Conservation (phyloP, 2,113 vertebrate genomes). For the Datnioides undecimradiatus region DNA sequence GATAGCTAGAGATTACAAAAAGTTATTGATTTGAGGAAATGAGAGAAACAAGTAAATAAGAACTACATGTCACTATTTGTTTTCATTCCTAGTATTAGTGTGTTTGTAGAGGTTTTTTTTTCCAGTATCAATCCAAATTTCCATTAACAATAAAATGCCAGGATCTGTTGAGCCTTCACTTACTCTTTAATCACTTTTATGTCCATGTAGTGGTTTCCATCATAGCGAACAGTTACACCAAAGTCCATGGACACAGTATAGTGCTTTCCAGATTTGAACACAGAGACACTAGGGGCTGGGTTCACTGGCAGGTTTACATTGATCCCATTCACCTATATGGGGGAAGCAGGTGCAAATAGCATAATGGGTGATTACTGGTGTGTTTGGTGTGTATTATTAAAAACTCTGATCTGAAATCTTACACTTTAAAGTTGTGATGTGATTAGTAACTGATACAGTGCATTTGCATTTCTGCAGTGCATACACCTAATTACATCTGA, state of each 20-base stretch:
- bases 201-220: constrained; percentile 84
- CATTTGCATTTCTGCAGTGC: too few species aligned
- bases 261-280: constrained; percentile 73
- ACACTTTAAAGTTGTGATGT: neutral
- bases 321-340: constrained; percentile 72
- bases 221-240: constrained; percentile 84
- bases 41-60: neutral
- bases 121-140: neutral
- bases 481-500: too few species aligned
- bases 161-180: constrained; percentile 49
- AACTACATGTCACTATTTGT: neutral
- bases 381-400: too few species aligned
- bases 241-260: constrained; percentile 76
- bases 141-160: neutral
- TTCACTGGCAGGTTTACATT: constrained; percentile 68
- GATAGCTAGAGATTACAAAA: constrained; percentile 70
- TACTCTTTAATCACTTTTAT: constrained; percentile 84
- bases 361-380: neutral
- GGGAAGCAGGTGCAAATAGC: neutral
- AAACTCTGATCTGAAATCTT: too few species aligned
- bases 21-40: neutral
- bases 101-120: neutral
- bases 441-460: neutral
- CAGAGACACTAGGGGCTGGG: constrained; percentile 55
- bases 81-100: neutral